Base-by-base conservation (phyloP, 2,888 invertebrate species). In the Andrena chrysosceles region DNA sequence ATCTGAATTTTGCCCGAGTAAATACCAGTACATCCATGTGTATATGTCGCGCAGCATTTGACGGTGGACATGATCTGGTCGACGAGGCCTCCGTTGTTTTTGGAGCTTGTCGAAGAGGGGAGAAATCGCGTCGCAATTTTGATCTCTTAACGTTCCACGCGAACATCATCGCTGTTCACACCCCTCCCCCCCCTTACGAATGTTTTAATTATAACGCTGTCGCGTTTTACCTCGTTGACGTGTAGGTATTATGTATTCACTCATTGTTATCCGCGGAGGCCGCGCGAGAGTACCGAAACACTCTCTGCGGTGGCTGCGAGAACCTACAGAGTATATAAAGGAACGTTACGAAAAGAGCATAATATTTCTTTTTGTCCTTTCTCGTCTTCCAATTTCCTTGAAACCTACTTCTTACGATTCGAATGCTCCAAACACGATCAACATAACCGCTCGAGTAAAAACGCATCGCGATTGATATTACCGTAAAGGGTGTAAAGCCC, bases 271-370 rank as follows among this genome's bases (percentile, higher is more conserved):
- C 81, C 81, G 68, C 60, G 81, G 49, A 52, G 33, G 3, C 68
- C 71, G 80, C 35, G 26, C 71, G 29, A 72, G 62, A 56, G 48
- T 49, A 13, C 4, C 10, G 62, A 31, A 69, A 74, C 13, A 13
- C 4, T 64, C 33, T 52, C 20, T 31, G 23, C 76, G 69, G 72
- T 52, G 26, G 13, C 23, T 69, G 83, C 82, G 83, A 56, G 83
- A 83, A 77, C 59, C 62, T 80, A 23, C 67, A 83, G 56, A 82
- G 66, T 77, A 72, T 83, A 83, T 83, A 83, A 77, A 83, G 64
- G 77, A 48, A 83, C 72, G 83, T 83, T 83, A 83, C 72, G 59
- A 26, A 82, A 83, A 83, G 5, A 35, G 16, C 16, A 13, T 20
- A 54, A 20, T 2, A n/a, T 60, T 49, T 54, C 20, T 68, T 63